Base-by-base conservation (phyloP, 2,888 invertebrate species). In the Rhaphigaster nebulosa region DNA sequence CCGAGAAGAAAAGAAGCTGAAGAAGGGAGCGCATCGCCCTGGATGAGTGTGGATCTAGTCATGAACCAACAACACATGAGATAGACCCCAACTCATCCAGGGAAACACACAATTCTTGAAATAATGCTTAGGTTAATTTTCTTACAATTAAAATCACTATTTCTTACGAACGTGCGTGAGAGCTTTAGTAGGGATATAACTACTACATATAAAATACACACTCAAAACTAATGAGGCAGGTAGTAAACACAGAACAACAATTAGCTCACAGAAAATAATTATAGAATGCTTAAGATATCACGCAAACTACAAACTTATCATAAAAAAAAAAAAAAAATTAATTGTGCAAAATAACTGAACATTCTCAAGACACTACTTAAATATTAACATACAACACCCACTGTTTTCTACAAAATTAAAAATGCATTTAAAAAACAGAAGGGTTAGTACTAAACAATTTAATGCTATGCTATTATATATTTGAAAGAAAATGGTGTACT, bases 31-130 rank as follows among this genome's bases (percentile, higher is more conserved):
- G 29, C 80, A 18, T 90, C 88, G 84, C 91, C 89, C 90, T 91
- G 91, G 91, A 91, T 91, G 91, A 91, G 91, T 91, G 91, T 91
- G 91, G 91, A 91, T 91, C 91, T 91, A 91, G 91, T 91, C 91
- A 91, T 91, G 91, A 91, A 60, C 38, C 1, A n/a, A 52, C 0
- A n/a, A 76, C 45, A 91, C 91, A 91, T 91, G 91, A 88, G 90
- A 90, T 88, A 91, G 90, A 91, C 91, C 84, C 91, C 87, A 91
- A 91, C 91, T 90, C 91, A 91, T 90, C 91, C 70, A 80, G 90
- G 65, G 90, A 87, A 54, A 89, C 8, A 26, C 84, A 50, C 89
- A 65, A 13, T 34, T 87, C 54, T 87, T 87, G 23, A 54, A 12
- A 20, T 15, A n/a, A 0, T 76, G 5, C 20, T 4, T 38, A 38